These are phyloP conservation scores for Oncopeltus fasciatus DNA, from an alignment of 1,140 invertebrate species.

Conservation along the genomic window DNA sequence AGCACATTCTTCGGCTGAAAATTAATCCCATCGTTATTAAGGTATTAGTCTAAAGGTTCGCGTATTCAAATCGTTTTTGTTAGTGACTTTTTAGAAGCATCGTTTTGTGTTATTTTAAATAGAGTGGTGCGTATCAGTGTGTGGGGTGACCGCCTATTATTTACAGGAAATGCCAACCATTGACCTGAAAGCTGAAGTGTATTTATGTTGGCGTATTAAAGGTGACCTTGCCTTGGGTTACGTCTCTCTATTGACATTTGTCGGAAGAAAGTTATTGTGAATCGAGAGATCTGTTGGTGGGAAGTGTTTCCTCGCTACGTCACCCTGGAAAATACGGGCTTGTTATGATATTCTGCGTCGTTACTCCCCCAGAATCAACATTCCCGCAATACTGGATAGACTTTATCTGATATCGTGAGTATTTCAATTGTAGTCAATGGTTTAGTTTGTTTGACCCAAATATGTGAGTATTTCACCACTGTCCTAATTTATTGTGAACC, in stretches of 20 bases:
- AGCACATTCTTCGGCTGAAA: conserved; percentile 16
- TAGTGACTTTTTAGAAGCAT: neutral
- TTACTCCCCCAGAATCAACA: neutral
- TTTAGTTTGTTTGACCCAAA: too few species aligned
- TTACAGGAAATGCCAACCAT: conserved; percentile 27
- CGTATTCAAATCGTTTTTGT: neutral
- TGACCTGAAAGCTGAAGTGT: conserved; percentile 29
- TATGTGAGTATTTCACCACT: neutral
- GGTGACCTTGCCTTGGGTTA: conserved; percentile 32
- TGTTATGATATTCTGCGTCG: neutral
- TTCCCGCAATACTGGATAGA: neutral
- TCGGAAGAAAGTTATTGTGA: neutral
- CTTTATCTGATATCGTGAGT: neutral
- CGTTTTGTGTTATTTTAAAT: neutral
- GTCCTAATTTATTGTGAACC: neutral
- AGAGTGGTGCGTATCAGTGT: conserved; percentile 14
- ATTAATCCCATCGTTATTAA: conserved; percentile 3
- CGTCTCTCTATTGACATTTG: conserved; percentile 1
- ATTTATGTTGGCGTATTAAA: conserved; percentile 34
- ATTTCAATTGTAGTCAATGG: too few species aligned
- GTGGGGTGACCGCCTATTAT: too few species aligned
- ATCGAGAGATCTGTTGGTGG: neutral
- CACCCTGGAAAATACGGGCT: too few species aligned
- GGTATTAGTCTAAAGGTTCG: neutral
- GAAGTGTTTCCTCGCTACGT: too few species aligned